Conservation (phyloP, 2,797 vertebrate species). For the Tachyglossus aculeatus region DNA sequence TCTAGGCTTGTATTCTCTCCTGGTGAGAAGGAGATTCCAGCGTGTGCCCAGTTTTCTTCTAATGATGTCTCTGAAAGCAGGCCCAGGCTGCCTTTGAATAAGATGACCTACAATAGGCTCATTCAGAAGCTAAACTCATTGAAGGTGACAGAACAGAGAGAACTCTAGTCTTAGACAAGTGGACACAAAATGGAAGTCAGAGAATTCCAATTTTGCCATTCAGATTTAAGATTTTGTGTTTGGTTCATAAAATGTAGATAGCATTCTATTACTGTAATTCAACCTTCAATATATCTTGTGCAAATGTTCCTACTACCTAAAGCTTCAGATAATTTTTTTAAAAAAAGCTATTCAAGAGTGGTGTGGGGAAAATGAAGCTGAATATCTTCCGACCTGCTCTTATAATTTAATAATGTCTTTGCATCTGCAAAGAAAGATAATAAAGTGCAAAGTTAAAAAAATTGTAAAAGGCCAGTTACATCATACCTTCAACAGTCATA, state of each 20-base stretch:
- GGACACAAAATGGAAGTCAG: neutral
- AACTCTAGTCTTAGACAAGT: neutral
- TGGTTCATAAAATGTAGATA: neutral
- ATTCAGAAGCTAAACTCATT: neutral
- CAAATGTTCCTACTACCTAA: neutral
- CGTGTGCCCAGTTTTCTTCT: neutral
- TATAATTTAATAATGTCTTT: constrained; percentile 8
- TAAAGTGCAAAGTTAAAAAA: constrained; percentile 10
- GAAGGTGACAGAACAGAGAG: neutral
- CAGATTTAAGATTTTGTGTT: neutral
- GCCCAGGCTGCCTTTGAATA: neutral
- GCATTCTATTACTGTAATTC: neutral
- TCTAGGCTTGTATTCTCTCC: neutral
- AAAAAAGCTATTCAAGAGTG: neutral
- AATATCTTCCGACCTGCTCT: neutral
- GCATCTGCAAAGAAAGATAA: neutral
- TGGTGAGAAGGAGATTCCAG: neutral
- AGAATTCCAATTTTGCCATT: neutral
- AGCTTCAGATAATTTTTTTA: constrained; percentile 4
- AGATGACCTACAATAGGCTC: neutral
- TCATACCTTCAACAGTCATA: neutral
- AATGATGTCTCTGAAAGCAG: neutral
- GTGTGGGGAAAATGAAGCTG: neutral
- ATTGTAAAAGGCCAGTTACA: neutral
- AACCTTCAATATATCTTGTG: neutral